phyloP scores from a whole-genome alignment of 2,797 vertebrate species.

The Pelochelys cantorii region DNA sequence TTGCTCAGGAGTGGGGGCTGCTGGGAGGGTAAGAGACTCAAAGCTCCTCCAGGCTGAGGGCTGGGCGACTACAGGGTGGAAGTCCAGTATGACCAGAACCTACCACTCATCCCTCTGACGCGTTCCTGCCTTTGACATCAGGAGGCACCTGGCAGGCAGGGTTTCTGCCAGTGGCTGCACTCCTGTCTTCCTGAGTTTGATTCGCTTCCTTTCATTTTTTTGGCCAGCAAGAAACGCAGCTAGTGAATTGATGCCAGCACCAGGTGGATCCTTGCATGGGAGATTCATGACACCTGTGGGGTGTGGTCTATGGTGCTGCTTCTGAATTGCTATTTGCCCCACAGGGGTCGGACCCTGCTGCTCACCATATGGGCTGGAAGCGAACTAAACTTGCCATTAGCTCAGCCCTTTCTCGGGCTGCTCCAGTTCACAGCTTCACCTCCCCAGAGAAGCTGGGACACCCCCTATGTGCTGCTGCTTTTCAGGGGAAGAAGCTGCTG shows the following conservation, averaged over 20 bases:
- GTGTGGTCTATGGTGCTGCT: not conserved
- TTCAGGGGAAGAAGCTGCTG: not conserved
- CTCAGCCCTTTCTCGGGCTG: not conserved
- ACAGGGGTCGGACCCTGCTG: not conserved
- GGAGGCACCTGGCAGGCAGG: not conserved
- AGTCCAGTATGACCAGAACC: accelerated
- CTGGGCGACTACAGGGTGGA: too few species aligned
- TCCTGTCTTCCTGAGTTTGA: not conserved
- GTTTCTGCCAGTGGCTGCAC: not conserved
- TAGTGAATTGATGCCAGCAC: not conserved
- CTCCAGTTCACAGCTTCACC: not conserved
- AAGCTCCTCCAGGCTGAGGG: too few species aligned
- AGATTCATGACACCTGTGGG: not conserved
- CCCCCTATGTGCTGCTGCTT: not conserved
- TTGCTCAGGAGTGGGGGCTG: not conserved
- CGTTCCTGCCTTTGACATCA: not conserved
- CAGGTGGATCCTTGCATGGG: not conserved
- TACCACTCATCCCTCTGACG: not conserved
- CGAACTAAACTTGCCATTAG: not conserved
- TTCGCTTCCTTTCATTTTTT: not conserved
- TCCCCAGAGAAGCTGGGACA: not conserved
- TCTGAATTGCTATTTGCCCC: accelerated
- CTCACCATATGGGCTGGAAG: not conserved
- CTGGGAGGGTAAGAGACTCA: not conserved
- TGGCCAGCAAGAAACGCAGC: not conserved